A percentile compares a stretch with the other conserved stretches of the same genome.
Evolutionary conservation across 2,888 invertebrate species (phyloP).

Genomic region (Tipula vernalis): DNA sequence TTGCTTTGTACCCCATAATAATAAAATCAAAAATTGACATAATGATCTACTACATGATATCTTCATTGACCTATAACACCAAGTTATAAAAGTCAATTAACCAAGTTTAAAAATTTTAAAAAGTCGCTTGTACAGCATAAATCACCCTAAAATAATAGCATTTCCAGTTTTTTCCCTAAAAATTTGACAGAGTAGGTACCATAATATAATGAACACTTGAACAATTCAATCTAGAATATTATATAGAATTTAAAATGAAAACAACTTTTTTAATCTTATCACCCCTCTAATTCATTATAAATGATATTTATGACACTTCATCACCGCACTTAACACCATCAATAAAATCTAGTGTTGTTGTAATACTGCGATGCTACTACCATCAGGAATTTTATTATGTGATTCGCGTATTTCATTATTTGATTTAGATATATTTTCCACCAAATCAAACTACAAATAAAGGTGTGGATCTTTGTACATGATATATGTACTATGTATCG

Average conservation of each 20-base stretch:
- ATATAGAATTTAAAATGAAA: background rate
- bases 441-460: background rate
- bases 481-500: background rate
- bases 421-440: background rate
- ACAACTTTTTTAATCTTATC: background rate
- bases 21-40: background rate
- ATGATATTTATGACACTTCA: background rate
- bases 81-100: background rate
- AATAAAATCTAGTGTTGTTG: background rate
- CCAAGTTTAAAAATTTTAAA: background rate
- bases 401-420: background rate
- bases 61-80: background rate
- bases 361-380: background rate
- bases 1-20: background rate
- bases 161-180: background rate
- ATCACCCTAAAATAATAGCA: background rate
- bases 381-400: background rate
- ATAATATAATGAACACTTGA: background rate
- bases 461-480: background rate
- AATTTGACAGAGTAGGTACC: background rate
- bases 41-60: background rate
- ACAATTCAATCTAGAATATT: background rate
- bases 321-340: background rate
- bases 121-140: background rate
- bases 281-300: background rate